Base-by-base conservation (phyloP, 2,888 invertebrate genomes). In the Temnothorax unifasciatus region DNA sequence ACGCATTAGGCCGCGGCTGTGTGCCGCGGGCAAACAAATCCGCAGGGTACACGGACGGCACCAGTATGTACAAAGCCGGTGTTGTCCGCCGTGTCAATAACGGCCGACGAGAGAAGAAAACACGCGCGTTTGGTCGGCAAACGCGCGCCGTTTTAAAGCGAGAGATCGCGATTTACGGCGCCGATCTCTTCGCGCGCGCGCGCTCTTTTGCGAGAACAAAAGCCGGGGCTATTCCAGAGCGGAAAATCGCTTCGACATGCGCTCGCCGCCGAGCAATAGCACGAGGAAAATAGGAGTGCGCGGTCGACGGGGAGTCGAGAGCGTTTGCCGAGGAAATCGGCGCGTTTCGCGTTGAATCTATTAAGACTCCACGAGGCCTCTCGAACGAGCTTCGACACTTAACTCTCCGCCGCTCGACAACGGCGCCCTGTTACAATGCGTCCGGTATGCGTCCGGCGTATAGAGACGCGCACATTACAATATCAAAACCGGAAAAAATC, bases 81-180 rank as follows among this genome's bases (percentile, higher is more conserved):
- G 82, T 83, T 84, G 81, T 87, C 77, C 82, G 66, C 11, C 82
- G 77, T 87, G 87, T 86, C 86, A 86, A 87, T 84, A 86, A 71
- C 69, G 59, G 54, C 29, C 71, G 68, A 63, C 47, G 41, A 54
- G 52, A 64, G 86, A 84, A 69, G 85, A 75, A 79, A 66, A 59
- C 74, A 52, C 68, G 64, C 69, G 82, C 69, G 74, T 79, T 79
- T 68, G 57, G 83, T 83, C 57, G 75, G 83, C 83, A 83, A 85
- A 83, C 59, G 25, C 59, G 25, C 41, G 73, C 52, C 57, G 59
- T 76, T 77, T 69, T 74, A 50, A 50, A 54, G 69, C 63, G 66
- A 79, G 29, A 38, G 66, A 71, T 84, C 83, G 63, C 86, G 86
- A 86, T 84, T 86, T 64, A 64, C 82, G 11, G 71, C 25, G 57